phyloP scores from a whole-genome alignment of 2,113 vertebrate genomes.

The Triplophysa siluroides region DNA sequence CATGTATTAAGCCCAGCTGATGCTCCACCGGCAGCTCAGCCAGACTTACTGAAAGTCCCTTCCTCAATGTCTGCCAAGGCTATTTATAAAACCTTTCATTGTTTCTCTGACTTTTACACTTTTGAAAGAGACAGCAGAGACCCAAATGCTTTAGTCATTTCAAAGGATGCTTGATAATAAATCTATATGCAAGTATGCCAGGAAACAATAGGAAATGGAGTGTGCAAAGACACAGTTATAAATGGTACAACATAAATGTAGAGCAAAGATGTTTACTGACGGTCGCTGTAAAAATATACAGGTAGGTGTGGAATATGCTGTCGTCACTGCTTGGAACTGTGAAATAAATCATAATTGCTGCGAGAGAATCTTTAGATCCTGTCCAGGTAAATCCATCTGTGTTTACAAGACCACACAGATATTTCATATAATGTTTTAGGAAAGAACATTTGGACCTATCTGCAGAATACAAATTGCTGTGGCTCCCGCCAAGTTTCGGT shows the following conservation, averaged over 20 bases:
- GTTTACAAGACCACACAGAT: conserved; percentile 20
- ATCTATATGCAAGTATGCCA: conserved; percentile 33
- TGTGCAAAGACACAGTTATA: conserved; percentile 36
- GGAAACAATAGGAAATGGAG: conserved; percentile 41
- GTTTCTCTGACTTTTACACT: conserved; percentile 9
- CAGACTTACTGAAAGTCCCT: background rate
- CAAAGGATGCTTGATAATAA: conserved; percentile 49
- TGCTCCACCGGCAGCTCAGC: background rate
- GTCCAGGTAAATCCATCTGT: conserved; percentile 10
- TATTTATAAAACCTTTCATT: conserved; percentile 37
- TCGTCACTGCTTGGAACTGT: conserved; percentile 32
- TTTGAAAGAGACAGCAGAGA: conserved; percentile 40
- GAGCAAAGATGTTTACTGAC: conserved; percentile 43
- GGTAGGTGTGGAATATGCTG: conserved; percentile 29
- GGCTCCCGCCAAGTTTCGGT: conserved; percentile 7
- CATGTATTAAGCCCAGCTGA: background rate
- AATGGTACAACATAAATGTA: conserved; percentile 44
- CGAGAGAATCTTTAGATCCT: conserved; percentile 26
- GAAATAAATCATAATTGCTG: conserved; percentile 39
- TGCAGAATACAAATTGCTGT: background rate
- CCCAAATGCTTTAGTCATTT: conserved; percentile 8
- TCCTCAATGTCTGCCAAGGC: background rate
- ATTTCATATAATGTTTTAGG: conserved; percentile 6
- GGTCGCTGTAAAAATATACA: conserved; percentile 44
- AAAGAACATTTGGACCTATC: conserved; percentile 17